Percentiles rank a stretch among this genome's conserved stretches.
phyloP scores from a whole-genome alignment of 2,888 invertebrate species.

The Apeira syringaria region DNA sequence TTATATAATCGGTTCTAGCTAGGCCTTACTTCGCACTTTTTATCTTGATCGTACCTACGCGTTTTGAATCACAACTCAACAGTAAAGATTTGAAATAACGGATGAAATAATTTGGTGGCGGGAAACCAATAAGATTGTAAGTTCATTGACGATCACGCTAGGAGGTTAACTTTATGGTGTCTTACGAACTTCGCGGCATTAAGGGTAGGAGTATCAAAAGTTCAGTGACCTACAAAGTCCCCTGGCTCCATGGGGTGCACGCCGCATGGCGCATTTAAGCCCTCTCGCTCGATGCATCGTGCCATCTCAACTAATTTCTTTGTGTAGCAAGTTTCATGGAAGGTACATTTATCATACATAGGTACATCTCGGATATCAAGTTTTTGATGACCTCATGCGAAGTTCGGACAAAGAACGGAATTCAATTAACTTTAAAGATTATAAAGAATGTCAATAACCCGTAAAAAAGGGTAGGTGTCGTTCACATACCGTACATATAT shows the following conservation, averaged over 20 bases:
- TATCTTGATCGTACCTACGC: slow-evolving; percentile 5
- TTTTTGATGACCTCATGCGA: slow-evolving; percentile 16
- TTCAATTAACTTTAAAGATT: slow-evolving; percentile 4
- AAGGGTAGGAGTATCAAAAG: slow-evolving; percentile 58
- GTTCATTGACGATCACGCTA: slow-evolving; percentile 22
- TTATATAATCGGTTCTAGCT: neutral
- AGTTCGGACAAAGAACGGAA: slow-evolving; percentile 10
- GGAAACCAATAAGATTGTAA: slow-evolving; percentile 4
- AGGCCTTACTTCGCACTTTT: neutral
- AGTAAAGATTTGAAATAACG: neutral
- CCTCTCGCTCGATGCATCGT: slow-evolving; percentile 55
- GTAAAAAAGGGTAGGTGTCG: too few relatives aligned
- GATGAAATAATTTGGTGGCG: neutral
- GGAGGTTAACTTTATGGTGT: slow-evolving; percentile 35
- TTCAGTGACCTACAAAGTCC: slow-evolving; percentile 75
- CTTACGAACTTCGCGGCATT: slow-evolving; percentile 41
- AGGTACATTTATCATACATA: too few relatives aligned
- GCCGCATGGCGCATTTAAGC: slow-evolving; percentile 49
- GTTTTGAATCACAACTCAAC: slow-evolving; percentile 2
- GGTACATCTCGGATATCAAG: slow-evolving; percentile 16
- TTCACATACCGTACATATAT: too few relatives aligned
- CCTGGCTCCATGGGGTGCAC: slow-evolving; percentile 73
- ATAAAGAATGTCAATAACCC: neutral
- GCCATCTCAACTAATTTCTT: slow-evolving; percentile 53
- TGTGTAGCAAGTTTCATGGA: slow-evolving; percentile 37